Percentiles rank a stretch among this genome's conserved stretches.
Evolutionary conservation across 2,888 invertebrate genomes (phyloP).

Genomic region (Strigamia maritima): DNA sequence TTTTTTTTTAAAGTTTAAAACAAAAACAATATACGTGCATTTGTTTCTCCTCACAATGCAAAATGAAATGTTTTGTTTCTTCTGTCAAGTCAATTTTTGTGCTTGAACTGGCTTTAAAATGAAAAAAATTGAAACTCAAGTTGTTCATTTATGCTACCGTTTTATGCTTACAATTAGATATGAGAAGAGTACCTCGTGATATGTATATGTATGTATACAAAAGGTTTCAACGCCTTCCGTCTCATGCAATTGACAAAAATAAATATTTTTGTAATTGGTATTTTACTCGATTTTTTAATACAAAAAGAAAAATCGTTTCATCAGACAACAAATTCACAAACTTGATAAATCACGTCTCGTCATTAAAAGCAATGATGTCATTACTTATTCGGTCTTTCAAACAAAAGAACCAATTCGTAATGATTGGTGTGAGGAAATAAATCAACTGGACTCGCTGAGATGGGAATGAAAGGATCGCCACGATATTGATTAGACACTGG

Average conservation of each 20-base stretch:
- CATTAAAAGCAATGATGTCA: not conserved
- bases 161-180: conserved; percentile 17
- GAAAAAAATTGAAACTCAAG: not conserved
- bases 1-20: not conserved
- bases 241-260: conserved; percentile 28
- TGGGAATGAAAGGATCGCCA: conserved; percentile 79
- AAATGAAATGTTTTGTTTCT: not conserved
- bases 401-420: conserved; percentile 81
- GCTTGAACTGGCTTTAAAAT: not conserved
- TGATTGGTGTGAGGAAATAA: conserved; percentile 95
- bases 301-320: not conserved
- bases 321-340: not conserved
- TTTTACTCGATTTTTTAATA: not conserved
- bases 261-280: conserved; percentile 30
- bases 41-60: not conserved
- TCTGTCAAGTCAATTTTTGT: conserved; percentile 12
- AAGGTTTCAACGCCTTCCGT: conserved; percentile 24
- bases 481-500: conserved; percentile 77
- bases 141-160: conserved; percentile 17
- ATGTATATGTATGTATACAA: conserved; percentile 32
- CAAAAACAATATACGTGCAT: not conserved
- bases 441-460: conserved; percentile 82
- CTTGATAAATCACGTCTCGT: not conserved
- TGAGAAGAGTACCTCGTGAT: conserved; percentile 28
- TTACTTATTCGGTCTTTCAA: conserved; percentile 61